phyloP scores from a whole-genome alignment of 64 coral and sea anemone genomes.

The Actinia tenebrosa region DNA sequence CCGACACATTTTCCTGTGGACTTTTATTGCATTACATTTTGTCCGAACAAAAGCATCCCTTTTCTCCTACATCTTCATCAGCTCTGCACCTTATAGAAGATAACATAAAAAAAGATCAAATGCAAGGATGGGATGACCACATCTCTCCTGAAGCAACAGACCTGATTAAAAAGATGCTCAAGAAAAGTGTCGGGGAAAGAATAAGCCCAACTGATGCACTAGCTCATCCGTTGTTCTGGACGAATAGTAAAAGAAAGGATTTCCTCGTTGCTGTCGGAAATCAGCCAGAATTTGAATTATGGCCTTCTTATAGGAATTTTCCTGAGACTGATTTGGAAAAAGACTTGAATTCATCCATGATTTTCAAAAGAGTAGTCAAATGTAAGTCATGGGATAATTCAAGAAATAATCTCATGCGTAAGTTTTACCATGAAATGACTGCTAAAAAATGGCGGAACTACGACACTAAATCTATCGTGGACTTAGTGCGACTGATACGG shows the following conservation, averaged over 20 bases:
- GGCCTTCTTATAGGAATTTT: neutral
- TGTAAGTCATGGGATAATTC: neutral
- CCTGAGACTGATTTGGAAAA: neutral
- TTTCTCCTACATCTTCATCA: neutral
- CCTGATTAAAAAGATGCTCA: conserved; percentile 9
- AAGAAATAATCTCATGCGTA: neutral
- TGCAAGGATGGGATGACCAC: neutral
- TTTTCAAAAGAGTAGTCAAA: neutral
- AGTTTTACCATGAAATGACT: neutral
- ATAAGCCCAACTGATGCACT: neutral
- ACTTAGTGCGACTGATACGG: conserved; percentile 29
- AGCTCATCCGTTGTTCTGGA: conserved; percentile 31
- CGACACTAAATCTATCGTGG: conserved; percentile 9
- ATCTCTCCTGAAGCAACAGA: conserved; percentile 18
- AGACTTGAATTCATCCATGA: neutral
- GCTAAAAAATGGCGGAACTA: neutral
- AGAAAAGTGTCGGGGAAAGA: neutral
- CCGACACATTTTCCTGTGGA: conserved; percentile 10
- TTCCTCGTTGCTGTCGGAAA: conserved; percentile 27
- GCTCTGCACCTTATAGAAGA: neutral
- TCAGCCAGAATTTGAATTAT: conserved; percentile 29
- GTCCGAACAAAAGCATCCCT: neutral
- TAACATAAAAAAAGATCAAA: neutral
- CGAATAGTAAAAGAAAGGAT: conserved; percentile 7
- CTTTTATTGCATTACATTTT: conserved; percentile 9